These are phyloP conservation scores for Pelecanus crispus DNA, from an alignment of 2,113 vertebrate species.

Conservation along the genomic window DNA sequence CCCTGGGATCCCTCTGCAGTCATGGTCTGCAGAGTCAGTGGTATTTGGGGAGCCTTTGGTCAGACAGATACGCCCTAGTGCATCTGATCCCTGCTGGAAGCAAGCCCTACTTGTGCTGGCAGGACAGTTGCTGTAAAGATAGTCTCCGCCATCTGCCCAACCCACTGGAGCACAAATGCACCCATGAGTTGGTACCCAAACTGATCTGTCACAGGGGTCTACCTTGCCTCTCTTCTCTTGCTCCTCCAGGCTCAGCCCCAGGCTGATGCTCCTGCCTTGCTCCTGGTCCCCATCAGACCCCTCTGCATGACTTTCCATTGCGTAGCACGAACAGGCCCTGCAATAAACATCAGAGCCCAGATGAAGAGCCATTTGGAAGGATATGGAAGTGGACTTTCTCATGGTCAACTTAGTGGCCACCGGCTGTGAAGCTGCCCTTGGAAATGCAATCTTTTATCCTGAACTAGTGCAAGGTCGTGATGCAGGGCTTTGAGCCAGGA, in stretches of 20 bases:
- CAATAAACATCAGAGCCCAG: background rate
- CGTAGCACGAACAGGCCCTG: accelerated
- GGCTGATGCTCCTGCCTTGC: background rate
- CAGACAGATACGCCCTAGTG: background rate
- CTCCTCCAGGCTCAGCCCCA: background rate
- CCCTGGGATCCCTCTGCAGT: background rate
- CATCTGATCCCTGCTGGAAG: background rate
- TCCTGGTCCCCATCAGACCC: background rate
- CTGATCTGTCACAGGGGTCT: background rate
- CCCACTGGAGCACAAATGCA: background rate
- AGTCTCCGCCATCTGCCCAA: background rate
- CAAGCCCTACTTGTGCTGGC: background rate
- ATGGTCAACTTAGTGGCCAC: background rate
- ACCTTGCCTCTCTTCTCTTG: background rate
- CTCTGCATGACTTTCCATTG: background rate
- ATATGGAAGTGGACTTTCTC: background rate
- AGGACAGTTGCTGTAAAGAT: background rate
- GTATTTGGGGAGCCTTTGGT: background rate
- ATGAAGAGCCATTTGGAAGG: background rate
- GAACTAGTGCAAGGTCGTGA: background rate
- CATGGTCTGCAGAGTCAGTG: background rate
- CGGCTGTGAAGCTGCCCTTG: background rate
- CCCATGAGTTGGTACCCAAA: background rate
- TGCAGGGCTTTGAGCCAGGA: accelerated
- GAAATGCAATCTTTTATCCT: background rate